These are phyloP conservation scores for Hipposideros armiger DNA, from an alignment of 2,113 vertebrate genomes.

Conservation along the genomic window DNA sequence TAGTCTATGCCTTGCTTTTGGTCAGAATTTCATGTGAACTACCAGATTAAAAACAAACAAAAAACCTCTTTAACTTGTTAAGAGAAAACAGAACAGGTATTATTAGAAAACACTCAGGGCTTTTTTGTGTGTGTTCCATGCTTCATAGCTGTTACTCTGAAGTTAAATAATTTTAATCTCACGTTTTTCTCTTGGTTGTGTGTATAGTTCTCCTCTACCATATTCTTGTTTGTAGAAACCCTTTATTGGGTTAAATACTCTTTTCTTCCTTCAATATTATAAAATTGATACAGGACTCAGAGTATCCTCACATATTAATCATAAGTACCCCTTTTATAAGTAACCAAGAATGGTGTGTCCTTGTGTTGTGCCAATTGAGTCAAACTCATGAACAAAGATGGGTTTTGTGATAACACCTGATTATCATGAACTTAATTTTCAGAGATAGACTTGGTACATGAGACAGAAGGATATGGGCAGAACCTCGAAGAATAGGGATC, in stretches of 20 bases:
- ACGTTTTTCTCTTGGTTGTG: neutral
- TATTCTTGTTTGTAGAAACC: neutral
- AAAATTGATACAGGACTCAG: neutral
- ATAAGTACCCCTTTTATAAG: neutral
- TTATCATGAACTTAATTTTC: neutral
- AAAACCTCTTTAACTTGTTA: neutral
- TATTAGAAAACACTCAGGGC: neutral
- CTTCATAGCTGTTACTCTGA: neutral
- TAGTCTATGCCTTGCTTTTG: constrained; percentile 40
- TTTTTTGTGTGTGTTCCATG: neutral
- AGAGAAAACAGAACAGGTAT: neutral
- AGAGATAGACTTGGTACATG: neutral
- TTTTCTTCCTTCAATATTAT: neutral
- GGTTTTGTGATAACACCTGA: neutral
- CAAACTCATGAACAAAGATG: neutral
- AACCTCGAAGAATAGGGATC: neutral
- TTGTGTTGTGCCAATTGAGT: neutral
- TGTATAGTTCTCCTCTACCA: neutral
- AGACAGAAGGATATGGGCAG: neutral
- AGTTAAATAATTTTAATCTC: neutral
- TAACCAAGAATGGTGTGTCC: neutral
- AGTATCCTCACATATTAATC: neutral
- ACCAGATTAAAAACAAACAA: neutral
- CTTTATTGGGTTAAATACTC: neutral
- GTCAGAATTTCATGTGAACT: constrained; percentile 28